Evolutionary conservation across 2,797 vertebrate genomes (phyloP).

Genomic region (Morelia viridis): DNA sequence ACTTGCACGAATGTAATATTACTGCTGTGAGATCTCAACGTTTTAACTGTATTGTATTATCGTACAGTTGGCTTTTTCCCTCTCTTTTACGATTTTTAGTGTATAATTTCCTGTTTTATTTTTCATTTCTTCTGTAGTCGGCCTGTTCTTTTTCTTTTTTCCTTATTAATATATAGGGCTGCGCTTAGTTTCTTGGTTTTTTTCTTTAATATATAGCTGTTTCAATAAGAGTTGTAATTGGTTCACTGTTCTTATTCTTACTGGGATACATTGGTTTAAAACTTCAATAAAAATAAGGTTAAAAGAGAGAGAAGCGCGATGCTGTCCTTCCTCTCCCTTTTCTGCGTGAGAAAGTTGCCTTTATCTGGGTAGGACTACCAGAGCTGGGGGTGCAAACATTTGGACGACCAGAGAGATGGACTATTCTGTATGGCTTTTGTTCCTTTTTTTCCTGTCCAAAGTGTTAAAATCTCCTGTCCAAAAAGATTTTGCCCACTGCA

Average conservation of each 20-base stretch:
- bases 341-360: too few relatives aligned
- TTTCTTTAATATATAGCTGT: too few relatives aligned
- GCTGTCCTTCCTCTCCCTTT: background rate
- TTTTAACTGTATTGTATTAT: background rate
- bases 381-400: background rate
- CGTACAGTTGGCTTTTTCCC: background rate
- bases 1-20: background rate
- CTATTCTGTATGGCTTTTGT: background rate
- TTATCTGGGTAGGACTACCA: background rate
- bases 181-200: background rate
- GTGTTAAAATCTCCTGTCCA: background rate
- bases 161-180: background rate
- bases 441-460: background rate
- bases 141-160: rapidly evolving
- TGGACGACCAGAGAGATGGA: background rate
- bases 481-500: background rate
- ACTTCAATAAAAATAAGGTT: background rate
- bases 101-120: background rate
- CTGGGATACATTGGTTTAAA: background rate
- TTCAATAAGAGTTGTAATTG: background rate
- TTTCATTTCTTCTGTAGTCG: background rate
- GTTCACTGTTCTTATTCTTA: background rate
- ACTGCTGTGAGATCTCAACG: background rate
- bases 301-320: background rate
- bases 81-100: too few relatives aligned